A percentile compares a stretch with the other conserved stretches of the same genome.
Evolutionary conservation across 1,140 invertebrate genomes (phyloP).

Genomic region (Berghia stephanieae): DNA sequence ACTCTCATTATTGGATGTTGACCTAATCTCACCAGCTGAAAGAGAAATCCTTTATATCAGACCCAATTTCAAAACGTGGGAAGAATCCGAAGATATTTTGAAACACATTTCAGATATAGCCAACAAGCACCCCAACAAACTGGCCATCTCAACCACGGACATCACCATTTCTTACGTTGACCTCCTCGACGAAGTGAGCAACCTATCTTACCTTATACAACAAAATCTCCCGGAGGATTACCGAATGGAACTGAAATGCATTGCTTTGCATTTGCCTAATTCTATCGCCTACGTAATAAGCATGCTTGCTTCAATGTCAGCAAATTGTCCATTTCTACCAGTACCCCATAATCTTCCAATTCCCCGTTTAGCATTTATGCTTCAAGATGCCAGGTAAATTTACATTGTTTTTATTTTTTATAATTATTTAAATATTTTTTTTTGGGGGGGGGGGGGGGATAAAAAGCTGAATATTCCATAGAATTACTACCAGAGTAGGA

Average conservation of each 20-base stretch:
- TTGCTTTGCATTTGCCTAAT: slow-evolving; percentile 44
- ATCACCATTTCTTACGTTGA: slow-evolving; percentile 22
- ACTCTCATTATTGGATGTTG: slow-evolving; percentile 30
- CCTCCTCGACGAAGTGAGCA: background rate
- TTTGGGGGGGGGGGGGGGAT: slow-evolving; percentile 19
- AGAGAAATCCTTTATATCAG: slow-evolving; percentile 33
- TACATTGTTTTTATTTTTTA: slow-evolving; percentile 38
- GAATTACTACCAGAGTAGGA: slow-evolving; percentile 18
- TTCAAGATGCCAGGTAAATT: slow-evolving; percentile 38
- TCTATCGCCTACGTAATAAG: slow-evolving; percentile 45
- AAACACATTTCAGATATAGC: slow-evolving; percentile 34
- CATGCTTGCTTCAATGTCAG: slow-evolving; percentile 35
- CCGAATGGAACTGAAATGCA: slow-evolving; percentile 18
- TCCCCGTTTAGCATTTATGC: slow-evolving; percentile 41
- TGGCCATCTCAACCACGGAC: slow-evolving; percentile 41
- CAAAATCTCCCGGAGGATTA: slow-evolving; percentile 9
- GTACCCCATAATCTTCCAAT: slow-evolving; percentile 43
- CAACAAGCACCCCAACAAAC: slow-evolving; percentile 27
- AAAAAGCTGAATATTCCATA: slow-evolving; percentile 26
- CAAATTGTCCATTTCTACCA: slow-evolving; percentile 39
- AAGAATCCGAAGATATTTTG: background rate
- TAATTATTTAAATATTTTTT: slow-evolving; percentile 8
- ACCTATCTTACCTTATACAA: slow-evolving; percentile 28
- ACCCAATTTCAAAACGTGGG: background rate
- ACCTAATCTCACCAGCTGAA: slow-evolving; percentile 39